These are phyloP conservation scores for Centrocercus urophasianus DNA, from an alignment of 2,113 vertebrate genomes.

Conservation along the genomic window DNA sequence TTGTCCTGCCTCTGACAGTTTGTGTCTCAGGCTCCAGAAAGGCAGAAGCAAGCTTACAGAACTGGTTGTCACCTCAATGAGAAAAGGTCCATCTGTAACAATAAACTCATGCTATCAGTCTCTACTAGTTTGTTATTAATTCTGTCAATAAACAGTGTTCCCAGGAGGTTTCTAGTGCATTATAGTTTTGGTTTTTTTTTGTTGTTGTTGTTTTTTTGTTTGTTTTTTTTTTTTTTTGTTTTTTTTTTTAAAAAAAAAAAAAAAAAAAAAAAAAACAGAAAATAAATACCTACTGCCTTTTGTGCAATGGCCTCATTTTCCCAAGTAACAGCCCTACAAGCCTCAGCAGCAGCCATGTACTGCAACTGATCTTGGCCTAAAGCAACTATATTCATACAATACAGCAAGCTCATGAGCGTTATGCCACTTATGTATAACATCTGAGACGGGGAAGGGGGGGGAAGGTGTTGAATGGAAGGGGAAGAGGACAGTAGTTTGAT, in stretches of 20 bases:
- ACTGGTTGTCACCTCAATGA: slow-evolving; percentile 74
- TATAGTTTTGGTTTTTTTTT: neutral
- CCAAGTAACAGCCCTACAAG: neutral
- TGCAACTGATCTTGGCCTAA: neutral
- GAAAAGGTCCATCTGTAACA: slow-evolving; percentile 67
- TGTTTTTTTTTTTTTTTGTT: no score
- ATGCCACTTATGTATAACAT: neutral
- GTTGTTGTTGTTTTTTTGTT: no score
- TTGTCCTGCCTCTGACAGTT: slow-evolving; percentile 76
- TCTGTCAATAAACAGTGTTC: slow-evolving; percentile 56
- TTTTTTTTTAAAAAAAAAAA: no score
- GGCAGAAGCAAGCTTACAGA: slow-evolving; percentile 76
- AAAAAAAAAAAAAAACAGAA: neutral
- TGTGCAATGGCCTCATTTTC: neutral
- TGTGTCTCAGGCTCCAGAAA: slow-evolving; percentile 72
- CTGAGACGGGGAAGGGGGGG: neutral
- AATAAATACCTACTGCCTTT: slow-evolving; percentile 20
- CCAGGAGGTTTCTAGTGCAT: neutral
- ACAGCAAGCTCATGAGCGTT: neutral
- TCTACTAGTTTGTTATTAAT: slow-evolving; percentile 42
- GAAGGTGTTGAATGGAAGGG: neutral
- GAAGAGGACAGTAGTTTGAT: neutral
- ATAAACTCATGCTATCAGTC: slow-evolving; percentile 75
- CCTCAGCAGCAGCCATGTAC: neutral
- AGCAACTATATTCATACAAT: neutral